These are phyloP conservation scores for Myripristis murdjan DNA, from an alignment of 2,797 vertebrate genomes.

Conservation along the genomic window DNA sequence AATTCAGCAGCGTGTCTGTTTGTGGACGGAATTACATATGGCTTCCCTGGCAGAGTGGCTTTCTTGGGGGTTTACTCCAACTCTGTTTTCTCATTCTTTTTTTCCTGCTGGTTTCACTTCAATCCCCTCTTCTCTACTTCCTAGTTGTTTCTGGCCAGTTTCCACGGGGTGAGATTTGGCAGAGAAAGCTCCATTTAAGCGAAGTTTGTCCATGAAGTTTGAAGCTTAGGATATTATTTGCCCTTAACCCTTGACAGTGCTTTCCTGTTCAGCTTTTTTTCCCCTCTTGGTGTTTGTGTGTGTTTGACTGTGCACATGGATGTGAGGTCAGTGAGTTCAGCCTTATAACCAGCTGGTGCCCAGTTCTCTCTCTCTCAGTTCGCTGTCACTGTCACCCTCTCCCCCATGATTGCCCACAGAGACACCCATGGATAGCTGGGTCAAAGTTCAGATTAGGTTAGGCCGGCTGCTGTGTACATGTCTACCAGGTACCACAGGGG, in stretches of 20 bases:
- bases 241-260: constrained; percentile 15
- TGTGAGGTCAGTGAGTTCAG: constrained; percentile 53
- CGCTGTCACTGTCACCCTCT: constrained; percentile 44
- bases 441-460: constrained; percentile 53
- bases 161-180: constrained; percentile 17
- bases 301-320: not conserved
- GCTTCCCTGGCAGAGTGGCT: not conserved
- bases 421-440: constrained; percentile 44
- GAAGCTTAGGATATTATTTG: not conserved
- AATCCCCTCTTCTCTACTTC: not conserved
- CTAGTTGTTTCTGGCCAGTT: constrained; percentile 21
- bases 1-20: constrained; percentile 6
- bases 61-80: not conserved
- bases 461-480: constrained; percentile 4
- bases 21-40: not conserved
- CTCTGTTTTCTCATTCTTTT: not conserved
- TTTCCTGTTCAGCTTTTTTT: constrained; percentile 19
- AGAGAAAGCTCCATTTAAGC: not conserved
- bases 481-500: not conserved
- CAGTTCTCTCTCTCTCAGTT: constrained; percentile 35
- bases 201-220: constrained; percentile 23
- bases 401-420: constrained; percentile 31
- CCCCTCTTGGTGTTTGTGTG: constrained; percentile 26
- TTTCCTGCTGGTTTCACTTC: constrained; percentile 10
- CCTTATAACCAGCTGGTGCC: constrained; percentile 59